These are phyloP conservation scores for Pithys albifrons DNA, from an alignment of 2,113 vertebrate genomes.

Conservation along the genomic window DNA sequence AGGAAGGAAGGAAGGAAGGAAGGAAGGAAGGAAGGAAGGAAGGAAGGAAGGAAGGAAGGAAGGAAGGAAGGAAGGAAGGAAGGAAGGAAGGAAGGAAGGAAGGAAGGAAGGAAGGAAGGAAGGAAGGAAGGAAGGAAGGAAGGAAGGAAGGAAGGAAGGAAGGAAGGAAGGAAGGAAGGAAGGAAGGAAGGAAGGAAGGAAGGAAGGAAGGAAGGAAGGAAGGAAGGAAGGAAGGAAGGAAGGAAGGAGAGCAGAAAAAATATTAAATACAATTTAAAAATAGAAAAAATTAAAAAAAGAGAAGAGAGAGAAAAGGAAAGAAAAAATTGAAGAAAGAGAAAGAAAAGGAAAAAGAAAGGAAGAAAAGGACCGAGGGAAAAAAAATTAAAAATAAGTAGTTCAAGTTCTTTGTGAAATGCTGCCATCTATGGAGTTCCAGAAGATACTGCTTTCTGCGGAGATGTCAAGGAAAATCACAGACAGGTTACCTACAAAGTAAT, in stretches of 20 bases:
- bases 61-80: not conserved
- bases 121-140: too few relatives aligned
- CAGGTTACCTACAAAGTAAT: not conserved
- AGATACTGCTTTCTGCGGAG: not conserved
- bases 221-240: rapidly evolving
- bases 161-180: too few relatives aligned
- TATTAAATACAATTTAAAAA: too few relatives aligned
- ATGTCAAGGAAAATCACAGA: not conserved
- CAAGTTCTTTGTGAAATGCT: constrained; percentile 89
- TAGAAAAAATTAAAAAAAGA: rapidly evolving
- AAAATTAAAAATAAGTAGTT: not conserved
- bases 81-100: rapidly evolving
- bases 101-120: too few relatives aligned
- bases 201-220: rapidly evolving
- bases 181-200: too few relatives aligned
- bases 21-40: too few relatives aligned
- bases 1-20: too few relatives aligned
- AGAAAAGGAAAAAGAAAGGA: rapidly evolving
- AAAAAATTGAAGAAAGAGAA: too few relatives aligned
- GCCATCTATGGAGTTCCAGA: constrained; percentile 86
- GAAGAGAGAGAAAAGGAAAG: not conserved
- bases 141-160: rapidly evolving
- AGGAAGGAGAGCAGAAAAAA: not conserved
- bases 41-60: too few relatives aligned
- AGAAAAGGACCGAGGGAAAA: not conserved